phyloP scores from a whole-genome alignment of 2,888 invertebrate species.

The Tortricodes alternella region DNA sequence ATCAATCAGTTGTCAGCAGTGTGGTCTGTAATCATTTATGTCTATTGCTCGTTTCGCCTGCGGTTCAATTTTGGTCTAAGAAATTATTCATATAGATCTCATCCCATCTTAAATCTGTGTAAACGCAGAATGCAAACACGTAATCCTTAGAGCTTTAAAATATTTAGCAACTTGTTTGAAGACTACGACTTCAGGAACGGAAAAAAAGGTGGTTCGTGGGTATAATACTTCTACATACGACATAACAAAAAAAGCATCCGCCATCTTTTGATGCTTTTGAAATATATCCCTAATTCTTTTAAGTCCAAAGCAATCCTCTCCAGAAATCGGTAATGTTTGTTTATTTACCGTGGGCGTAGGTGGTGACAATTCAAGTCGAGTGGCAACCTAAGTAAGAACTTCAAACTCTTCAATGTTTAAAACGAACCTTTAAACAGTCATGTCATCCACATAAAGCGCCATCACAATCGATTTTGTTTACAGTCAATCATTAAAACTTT shows the following conservation, averaged over 20 bases:
- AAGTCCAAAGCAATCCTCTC: not conserved
- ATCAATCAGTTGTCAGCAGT: slow-evolving; percentile 41
- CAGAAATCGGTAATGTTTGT: slow-evolving; percentile 1
- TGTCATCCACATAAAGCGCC: not conserved
- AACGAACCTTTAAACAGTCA: not conserved
- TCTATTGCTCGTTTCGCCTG: not conserved
- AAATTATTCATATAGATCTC: too few relatives aligned
- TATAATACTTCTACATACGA: too few relatives aligned
- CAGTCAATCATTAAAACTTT: not conserved
- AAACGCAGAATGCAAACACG: too few relatives aligned
- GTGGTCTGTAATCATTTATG: slow-evolving; percentile 7
- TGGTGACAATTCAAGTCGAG: not conserved
- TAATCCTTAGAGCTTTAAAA: too few relatives aligned
- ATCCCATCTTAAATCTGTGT: too few relatives aligned
- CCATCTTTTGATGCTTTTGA: not conserved
- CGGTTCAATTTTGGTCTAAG: not conserved
- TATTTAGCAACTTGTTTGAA: too few relatives aligned
- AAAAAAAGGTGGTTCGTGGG: too few relatives aligned
- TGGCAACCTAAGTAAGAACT: not conserved
- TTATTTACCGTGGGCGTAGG: not conserved
- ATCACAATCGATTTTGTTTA: too few relatives aligned
- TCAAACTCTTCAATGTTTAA: not conserved
- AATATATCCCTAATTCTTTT: not conserved
- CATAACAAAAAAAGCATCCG: too few relatives aligned
- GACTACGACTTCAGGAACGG: too few relatives aligned